Base-by-base conservation (phyloP, 2,797 vertebrate species). In the Tragopan temminckii region DNA sequence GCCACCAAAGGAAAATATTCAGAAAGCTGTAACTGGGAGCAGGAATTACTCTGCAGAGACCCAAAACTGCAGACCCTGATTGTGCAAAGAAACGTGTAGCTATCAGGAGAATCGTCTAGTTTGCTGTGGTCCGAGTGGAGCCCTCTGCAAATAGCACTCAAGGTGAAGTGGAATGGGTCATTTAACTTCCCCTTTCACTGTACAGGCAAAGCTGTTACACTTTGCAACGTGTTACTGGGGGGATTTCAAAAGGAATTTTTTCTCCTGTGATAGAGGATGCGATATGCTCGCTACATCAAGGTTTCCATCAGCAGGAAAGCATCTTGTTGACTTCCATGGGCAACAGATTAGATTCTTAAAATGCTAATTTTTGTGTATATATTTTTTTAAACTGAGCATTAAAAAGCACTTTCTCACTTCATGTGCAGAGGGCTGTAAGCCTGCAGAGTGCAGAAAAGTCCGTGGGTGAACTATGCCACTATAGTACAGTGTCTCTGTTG, bases 31-130 rank as follows among this genome's bases (percentile, higher is more conserved):
- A 82, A 53, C 79, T 33, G 77, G 63, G 74, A 89, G 59, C 82
- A 85, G 92, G 77, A 93, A 84, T 92, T 78, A 55, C 85, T 95
- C 57, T 91, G 67, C 50, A 40, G 79, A 95, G 83, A 90, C 84
- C 68, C 50, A 85, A 90, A 69, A 66, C 55, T 74, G 1, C 67
- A 85, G 84, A 33, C 68, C 69, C 62, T 57, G 72, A 80, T 57
- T 82, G 78, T 80, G 72, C 70, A 53, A 67, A 70, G 81, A 88
- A 89, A 66, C 3, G 7, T 0, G 11, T 69, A 19, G 4, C 59
- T 80, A 12, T 29, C 16, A 35, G 89, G 63, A 89, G 90, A 85
- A 52, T 8, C 53, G 76, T 57, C 72, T 20, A n/a, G 81, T 52
- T 92, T 79, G 81, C 45, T 1, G 3, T 69, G 86, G 92, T 52